Evolutionary conservation across 2,113 vertebrate species (phyloP), one percentile per base, ranked within the genome.

Genomic region (Varanus komodoensis): DNA sequence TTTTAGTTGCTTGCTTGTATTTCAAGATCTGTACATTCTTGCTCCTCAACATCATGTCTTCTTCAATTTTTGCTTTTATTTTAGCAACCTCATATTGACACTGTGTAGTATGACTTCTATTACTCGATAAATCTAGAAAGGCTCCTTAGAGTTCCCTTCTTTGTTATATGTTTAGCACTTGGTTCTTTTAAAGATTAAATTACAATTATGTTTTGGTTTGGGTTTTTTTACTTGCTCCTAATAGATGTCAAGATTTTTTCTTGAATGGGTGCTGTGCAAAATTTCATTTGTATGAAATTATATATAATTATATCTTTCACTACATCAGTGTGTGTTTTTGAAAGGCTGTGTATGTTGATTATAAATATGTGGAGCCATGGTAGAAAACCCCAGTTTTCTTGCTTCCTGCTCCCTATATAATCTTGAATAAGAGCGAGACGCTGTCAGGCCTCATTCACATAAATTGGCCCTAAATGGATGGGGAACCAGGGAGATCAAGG

Each of bases 21-120:
- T 86, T 50, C 29, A 68, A 87, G 85, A 77, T 87, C 71, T 57
- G 86, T 64, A 9, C 29, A 79, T 87, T 68, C 38, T 50, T 80
- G 75, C 75, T 57, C 50, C 64, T 57, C 38, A 79, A 57, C 61
- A 9, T n/a, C 6, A 50, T 87, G 19, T 80, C 7, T 50, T 68
- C 38, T 50, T 57, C 44, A 71, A 27, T 15, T 85, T 50, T 25
- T 64, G n/a, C 27, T 67, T 64, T 74, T 34, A 54, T 86, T n/a
- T 67, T 64, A 67, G 75, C 67, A 25, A 48, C 17, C 14, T 79
- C 68, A 17, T 68, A n/a, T 48, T 44, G 64, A 69, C 73, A 64
- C 12, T 32, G 7, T 80, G 8, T 80, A 54, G 75, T 57, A 48
- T 71, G 50, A 34, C 50, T 75, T 86, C 48, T 61, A 61, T 34